Evolutionary conservation across 2,113 vertebrate genomes (phyloP).

Genomic region (Manacus vitellinus): DNA sequence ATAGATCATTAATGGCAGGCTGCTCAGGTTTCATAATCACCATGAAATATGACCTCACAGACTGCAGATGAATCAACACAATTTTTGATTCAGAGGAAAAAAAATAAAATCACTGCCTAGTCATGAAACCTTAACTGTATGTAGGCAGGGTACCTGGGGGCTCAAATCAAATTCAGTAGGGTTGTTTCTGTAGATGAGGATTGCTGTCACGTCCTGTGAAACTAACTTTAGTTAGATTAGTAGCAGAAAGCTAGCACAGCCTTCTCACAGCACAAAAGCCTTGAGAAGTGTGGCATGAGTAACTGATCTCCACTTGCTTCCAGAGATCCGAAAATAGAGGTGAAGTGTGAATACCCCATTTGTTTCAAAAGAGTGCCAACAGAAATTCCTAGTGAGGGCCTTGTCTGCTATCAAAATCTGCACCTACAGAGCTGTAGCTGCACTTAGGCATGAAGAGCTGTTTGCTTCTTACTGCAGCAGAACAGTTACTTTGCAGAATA

Average conservation of each 20-base stretch:
- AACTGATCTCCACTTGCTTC: slow-evolving; percentile 29
- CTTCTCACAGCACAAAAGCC: slow-evolving; percentile 21
- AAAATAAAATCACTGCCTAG: background rate
- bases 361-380: slow-evolving; percentile 26
- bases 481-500: background rate
- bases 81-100: background rate
- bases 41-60: background rate
- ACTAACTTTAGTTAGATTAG: background rate
- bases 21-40: background rate
- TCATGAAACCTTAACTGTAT: background rate
- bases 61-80: background rate
- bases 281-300: background rate
- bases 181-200: background rate
- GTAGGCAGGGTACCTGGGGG: background rate
- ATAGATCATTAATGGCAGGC: background rate
- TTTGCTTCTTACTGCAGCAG: background rate
- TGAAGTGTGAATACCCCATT: slow-evolving; percentile 47
- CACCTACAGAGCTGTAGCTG: background rate
- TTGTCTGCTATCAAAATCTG: background rate
- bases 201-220: background rate
- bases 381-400: background rate
- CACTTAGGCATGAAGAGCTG: background rate
- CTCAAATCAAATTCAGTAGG: background rate
- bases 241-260: background rate
- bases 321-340: slow-evolving; percentile 49